Conservation (phyloP, 2,888 invertebrate genomes). For the Seira sanloemensis region DNA sequence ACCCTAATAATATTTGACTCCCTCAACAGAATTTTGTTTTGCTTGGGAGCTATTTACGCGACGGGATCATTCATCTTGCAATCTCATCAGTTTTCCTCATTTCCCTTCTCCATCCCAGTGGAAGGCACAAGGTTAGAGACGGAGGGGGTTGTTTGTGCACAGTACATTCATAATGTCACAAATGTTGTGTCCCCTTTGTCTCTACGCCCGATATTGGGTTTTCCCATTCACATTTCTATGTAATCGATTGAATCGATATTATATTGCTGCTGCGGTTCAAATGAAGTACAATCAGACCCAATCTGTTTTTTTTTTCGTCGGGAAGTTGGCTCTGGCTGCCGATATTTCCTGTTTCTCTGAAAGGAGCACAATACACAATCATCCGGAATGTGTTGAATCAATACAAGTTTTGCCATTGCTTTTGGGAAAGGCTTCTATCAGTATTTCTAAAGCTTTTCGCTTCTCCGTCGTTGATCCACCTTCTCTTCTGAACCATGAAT, state of each 20-base stretch:
- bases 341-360: background rate
- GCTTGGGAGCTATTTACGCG: conserved; percentile 53
- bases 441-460: too few relatives aligned
- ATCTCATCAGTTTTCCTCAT: conserved; percentile 62
- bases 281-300: background rate
- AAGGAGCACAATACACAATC: background rate
- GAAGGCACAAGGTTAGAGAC: conserved; percentile 38
- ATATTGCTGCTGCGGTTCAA: background rate
- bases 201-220: background rate
- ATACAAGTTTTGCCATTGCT: background rate
- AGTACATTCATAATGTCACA: background rate
- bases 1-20: conserved; percentile 30
- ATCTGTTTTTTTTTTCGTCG: background rate
- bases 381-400: too few relatives aligned
- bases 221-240: background rate
- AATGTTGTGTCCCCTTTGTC: background rate
- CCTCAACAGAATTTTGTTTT: conserved; percentile 43
- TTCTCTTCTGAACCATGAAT: too few relatives aligned
- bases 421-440: background rate
- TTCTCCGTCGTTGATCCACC: too few relatives aligned
- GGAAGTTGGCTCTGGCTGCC: background rate
- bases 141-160: background rate
- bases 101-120: conserved; percentile 18
- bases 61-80: conserved; percentile 70
- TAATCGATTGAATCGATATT: background rate